Evolutionary conservation across 2,797 vertebrate genomes (phyloP), one percentile per base, ranked within the genome.

Genomic region (Rhyacichthys aspro): DNA sequence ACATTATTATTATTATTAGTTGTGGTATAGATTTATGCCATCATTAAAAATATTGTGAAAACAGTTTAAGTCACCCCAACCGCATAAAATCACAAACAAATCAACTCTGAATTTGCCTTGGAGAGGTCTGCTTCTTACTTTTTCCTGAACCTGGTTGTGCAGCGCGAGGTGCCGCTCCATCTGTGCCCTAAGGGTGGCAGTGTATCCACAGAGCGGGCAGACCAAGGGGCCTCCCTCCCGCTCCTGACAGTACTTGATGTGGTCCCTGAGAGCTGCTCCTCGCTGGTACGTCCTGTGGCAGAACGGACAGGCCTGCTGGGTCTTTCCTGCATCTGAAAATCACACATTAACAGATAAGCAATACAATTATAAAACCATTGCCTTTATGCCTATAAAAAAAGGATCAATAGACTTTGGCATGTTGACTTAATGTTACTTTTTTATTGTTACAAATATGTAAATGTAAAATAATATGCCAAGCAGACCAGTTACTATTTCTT

Each of bases 171-270:
- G 93, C 45, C 59, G 78, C 76, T 94, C 93, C 92, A 94, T 91
- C 70, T 93, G 90, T 8, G 81, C 71, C 77, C 91, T 89, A 79
- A 84, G 87, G 66, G 86, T 79, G 67, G 92, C 81, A 75, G 83
- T 91, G 86, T 91, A 92, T 62, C 90, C 91, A 73, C 91, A 93
- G 69, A 92, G 83, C 0, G 91, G 88, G 63, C 92, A 94, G 39
- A 80, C 63, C 73, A 88, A 79, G 58, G 84, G 88, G 5, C 72
- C 85, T 45, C 78, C 75, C 11, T 91, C 90, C 46, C 85, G 78
- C 60, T 93, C 90, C 63, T 88, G 92, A 72, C 93, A 94, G 85
- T 88, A 86, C 60, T 78, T 90, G 66, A 93, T 74, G 78, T 94
- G 93, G 44, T 94, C 92, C 73, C 81, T 84, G 38, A 94, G 74